Conservation (phyloP, 1,140 invertebrate genomes). For the Psix sp. region DNA sequence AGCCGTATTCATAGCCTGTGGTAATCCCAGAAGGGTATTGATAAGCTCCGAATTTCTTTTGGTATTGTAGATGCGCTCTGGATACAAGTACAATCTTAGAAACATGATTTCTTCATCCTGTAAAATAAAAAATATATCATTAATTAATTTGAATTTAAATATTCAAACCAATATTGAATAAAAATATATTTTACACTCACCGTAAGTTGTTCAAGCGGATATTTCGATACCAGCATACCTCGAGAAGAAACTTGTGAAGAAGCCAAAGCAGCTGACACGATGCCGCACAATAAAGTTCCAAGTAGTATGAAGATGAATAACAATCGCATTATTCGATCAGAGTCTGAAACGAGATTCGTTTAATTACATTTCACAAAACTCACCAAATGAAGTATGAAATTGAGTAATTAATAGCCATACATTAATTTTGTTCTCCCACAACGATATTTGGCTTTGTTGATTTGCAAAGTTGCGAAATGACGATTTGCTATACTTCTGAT, state of each 20-base stretch:
- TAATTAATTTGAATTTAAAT: conserved; percentile 6
- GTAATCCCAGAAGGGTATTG: conserved; percentile 83
- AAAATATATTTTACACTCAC: conserved; percentile 46
- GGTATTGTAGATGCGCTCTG: conserved; percentile 62
- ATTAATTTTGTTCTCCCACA: too few species aligned
- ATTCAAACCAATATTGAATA: not conserved
- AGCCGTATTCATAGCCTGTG: conserved; percentile 84
- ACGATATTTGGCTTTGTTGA: too few species aligned
- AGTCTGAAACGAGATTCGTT: too few species aligned
- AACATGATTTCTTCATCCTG: conserved; percentile 68
- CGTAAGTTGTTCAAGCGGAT: conserved; percentile 60
- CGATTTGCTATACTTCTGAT: too few species aligned
- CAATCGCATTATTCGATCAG: too few species aligned
- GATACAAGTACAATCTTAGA: conserved; percentile 60
- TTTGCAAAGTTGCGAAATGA: too few species aligned
- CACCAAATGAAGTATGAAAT: too few species aligned
- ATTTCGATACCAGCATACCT: conserved; percentile 52
- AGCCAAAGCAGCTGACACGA: too few species aligned
- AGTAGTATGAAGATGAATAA: too few species aligned
- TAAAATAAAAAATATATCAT: conserved; percentile 23
- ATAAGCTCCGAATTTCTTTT: conserved; percentile 87
- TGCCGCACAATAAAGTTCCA: too few species aligned
- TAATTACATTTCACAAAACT: too few species aligned
- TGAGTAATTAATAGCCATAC: too few species aligned
- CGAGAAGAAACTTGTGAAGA: conserved; percentile 63